These are phyloP conservation scores for Acleris sparsana DNA, from an alignment of 2,888 invertebrate genomes.

Conservation along the genomic window DNA sequence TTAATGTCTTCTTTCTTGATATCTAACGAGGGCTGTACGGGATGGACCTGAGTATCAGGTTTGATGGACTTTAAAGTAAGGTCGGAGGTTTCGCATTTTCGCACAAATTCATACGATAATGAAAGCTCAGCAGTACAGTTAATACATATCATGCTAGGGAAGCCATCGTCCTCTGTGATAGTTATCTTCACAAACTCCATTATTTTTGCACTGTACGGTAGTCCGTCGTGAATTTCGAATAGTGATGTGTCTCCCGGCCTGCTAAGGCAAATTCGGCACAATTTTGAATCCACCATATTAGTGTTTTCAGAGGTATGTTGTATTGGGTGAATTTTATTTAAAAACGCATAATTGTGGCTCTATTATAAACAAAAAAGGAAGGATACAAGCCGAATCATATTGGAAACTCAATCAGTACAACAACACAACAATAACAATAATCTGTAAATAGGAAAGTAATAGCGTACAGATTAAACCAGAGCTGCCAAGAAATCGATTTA, in stretches of 20 bases:
- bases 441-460: no score
- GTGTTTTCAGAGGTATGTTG: not conserved
- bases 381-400: not conserved
- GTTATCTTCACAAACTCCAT: constrained; percentile 63
- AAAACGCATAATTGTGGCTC: not conserved
- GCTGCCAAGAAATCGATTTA: no score
- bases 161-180: constrained; percentile 64
- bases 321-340: not conserved
- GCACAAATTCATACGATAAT: constrained; percentile 62
- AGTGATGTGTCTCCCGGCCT: constrained; percentile 61
- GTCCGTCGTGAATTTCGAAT: constrained; percentile 58
- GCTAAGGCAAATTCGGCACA: constrained; percentile 70
- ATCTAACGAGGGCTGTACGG: constrained; percentile 48
- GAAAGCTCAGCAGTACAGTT: constrained; percentile 62
- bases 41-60: constrained; percentile 43
- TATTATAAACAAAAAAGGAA: not conserved
- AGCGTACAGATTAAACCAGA: no score
- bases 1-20: constrained; percentile 46
- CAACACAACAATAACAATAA: no score
- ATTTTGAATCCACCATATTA: constrained; percentile 46
- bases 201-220: constrained; percentile 63
- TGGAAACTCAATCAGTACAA: not conserved
- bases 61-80: constrained; percentile 55
- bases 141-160: constrained; percentile 65
- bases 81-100: constrained; percentile 68